Evolutionary conservation across 2,888 invertebrate genomes (phyloP), one percentile per base, ranked within the genome.

Genomic region (Aplocera efformata): DNA sequence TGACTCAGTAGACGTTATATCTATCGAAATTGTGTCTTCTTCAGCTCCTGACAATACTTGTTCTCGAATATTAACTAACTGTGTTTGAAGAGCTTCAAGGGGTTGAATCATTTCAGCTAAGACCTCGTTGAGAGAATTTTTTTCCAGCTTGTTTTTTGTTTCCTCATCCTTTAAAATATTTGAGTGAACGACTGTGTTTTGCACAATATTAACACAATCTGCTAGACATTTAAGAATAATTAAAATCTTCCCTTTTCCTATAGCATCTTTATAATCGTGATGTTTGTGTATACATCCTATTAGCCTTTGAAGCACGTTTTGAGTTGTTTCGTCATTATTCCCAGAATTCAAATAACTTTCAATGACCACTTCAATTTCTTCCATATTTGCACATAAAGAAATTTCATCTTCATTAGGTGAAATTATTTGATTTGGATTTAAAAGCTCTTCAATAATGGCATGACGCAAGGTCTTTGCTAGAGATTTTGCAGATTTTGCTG

Each of bases 191-290:
- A 65, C 31, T 11, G 52, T 56, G 41, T 68, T 58, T 54, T 69
- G 67, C 26, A 85, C 42, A 10, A 80, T 59, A 39, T 70, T 64
- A 3, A 64, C 65, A 54, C 82, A 84, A 48, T 83, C 80, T 32
- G 78, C 68, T 13, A 86, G 50, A 58, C 77, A 81, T 63, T 83
- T 79, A 0, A 82, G 42, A 34, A 82, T 38, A 21, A 86, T 77
- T 9, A 85, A 58, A 1, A 56, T 63, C 54, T 79, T 79, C 1
- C 78, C 77, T 10, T 64, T 63, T 6, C 75, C 74, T 6, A 48
- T 54, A 1, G 78, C 73, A 45, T 74, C 67, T 62, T 72, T 77
- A 38, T 67, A 78, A 28, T 75, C 69, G 39, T 72, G 56, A 53
- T 83, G 74, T 50, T 72, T 73, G 22, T 63, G 57, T 32, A 83